phyloP scores from a whole-genome alignment of 2,113 vertebrate species.

The Pungitius pungitius region DNA sequence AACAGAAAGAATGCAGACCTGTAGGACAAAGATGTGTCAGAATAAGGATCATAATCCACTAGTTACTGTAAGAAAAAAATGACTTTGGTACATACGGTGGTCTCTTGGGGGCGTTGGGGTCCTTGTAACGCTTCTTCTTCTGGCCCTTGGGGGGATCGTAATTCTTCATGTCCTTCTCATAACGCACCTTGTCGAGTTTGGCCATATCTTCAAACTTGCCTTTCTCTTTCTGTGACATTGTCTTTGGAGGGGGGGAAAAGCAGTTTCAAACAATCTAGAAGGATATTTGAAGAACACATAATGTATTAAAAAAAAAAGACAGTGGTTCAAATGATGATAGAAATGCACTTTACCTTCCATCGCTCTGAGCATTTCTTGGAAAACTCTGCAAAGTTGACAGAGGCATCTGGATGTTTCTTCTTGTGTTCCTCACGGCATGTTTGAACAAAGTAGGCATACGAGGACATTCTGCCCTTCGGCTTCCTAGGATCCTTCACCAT shows the following conservation, averaged over 20 bases:
- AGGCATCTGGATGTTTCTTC: constrained; percentile 95
- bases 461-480: constrained; percentile 97
- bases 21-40: neutral
- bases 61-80: neutral
- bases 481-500: constrained; percentile 97
- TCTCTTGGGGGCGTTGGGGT: constrained; percentile 98
- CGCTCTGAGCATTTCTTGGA: constrained; percentile 96
- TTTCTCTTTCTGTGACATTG: constrained; percentile 96
- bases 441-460: constrained; percentile 97
- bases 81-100: constrained; percentile 87
- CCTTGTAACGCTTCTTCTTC: constrained; percentile 94
- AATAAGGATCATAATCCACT: neutral
- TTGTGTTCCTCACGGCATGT: constrained; percentile 96
- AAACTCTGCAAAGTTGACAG: constrained; percentile 94
- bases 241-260: constrained; percentile 71
- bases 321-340: neutral
- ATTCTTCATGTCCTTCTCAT: constrained; percentile 96
- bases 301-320: neutral
- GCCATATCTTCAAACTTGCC: constrained; percentile 97
- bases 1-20: constrained; percentile 99
- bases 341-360: constrained; percentile 87
- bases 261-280: neutral
- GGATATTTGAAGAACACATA: neutral
- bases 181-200: constrained; percentile 93
- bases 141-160: constrained; percentile 93